phyloP scores from a whole-genome alignment of 2,113 vertebrate genomes.

The Pterophyllum scalare region DNA sequence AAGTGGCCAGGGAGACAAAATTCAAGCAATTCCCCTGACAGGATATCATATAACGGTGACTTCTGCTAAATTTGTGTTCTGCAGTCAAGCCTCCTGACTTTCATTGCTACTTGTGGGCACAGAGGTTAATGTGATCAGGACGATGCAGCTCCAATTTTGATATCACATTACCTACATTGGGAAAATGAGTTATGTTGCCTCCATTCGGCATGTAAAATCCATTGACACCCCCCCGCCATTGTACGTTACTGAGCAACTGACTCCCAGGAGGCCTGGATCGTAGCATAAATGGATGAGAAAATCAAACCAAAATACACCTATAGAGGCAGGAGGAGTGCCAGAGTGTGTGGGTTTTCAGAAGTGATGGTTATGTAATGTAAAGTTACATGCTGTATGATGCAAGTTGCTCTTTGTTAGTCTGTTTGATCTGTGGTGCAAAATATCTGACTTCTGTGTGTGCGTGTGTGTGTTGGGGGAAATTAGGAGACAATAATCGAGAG shows the following conservation, averaged over 20 bases:
- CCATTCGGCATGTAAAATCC: conserved; percentile 55
- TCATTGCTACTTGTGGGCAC: conserved; percentile 56
- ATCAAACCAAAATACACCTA: conserved; percentile 67
- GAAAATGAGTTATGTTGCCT: conserved; percentile 60
- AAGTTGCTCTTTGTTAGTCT: conserved; percentile 29
- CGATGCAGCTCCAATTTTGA: conserved; percentile 43
- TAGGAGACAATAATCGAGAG: conserved; percentile 87
- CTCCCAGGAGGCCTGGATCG: conserved; percentile 56
- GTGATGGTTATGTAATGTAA: conserved; percentile 64
- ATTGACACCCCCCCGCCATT: conserved; percentile 50
- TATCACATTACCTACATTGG: conserved; percentile 59
- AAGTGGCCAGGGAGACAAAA: conserved; percentile 52
- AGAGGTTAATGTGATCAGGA: conserved; percentile 64
- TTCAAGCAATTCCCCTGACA: conserved; percentile 63
- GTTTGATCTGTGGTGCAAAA: conserved; percentile 29
- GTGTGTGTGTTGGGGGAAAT: conserved; percentile 47
- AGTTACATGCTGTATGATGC: conserved; percentile 39
- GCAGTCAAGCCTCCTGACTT: conserved; percentile 50
- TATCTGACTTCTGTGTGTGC: conserved; percentile 26
- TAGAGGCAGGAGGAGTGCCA: conserved; percentile 52
- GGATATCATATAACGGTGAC: conserved; percentile 63
- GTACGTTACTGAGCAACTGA: conserved; percentile 75
- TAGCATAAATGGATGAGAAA: conserved; percentile 58
- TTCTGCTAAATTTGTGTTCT: conserved; percentile 63
- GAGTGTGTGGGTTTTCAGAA: conserved; percentile 67